Percentiles rank a stretch among this genome's conserved stretches.
Conservation (phyloP, 2,888 invertebrate genomes). For the Liodrosophila aerea region DNA sequence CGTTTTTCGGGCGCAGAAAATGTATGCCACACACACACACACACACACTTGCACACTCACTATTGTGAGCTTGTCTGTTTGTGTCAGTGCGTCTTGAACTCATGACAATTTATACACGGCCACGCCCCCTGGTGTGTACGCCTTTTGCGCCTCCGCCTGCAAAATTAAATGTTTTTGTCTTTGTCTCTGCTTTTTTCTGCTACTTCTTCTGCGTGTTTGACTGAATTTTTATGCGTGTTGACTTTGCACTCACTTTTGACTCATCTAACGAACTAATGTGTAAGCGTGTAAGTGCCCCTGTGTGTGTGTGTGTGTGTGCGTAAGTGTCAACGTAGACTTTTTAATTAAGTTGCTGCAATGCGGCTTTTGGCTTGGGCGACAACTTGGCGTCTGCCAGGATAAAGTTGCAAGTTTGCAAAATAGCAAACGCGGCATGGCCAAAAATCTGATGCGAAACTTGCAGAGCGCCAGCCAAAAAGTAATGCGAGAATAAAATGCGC, state of each 20-base stretch:
- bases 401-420: constrained; percentile 54
- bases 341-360: constrained; percentile 70
- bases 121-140: constrained; percentile 41
- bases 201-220: constrained; percentile 34
- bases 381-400: constrained; percentile 55
- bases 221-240: constrained; percentile 63
- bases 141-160: constrained; percentile 10
- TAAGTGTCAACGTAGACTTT: constrained; percentile 26
- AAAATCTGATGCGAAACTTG: constrained; percentile 53
- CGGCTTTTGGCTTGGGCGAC: constrained; percentile 43
- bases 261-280: constrained; percentile 12
- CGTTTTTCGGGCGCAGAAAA: constrained; percentile 61
- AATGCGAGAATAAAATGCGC: constrained; percentile 41
- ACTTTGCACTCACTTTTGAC: constrained; percentile 46
- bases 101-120: constrained; percentile 54
- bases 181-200: constrained; percentile 25
- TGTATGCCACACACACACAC: constrained; percentile 49
- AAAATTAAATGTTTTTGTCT: constrained; percentile 39
- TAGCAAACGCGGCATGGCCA: constrained; percentile 37
- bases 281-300: constrained; percentile 6
- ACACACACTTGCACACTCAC: no score
- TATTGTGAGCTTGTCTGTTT: constrained; percentile 31
- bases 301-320: constrained; percentile 5
- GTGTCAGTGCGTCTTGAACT: constrained; percentile 51
- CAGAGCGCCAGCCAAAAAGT: constrained; percentile 47